phyloP scores from a whole-genome alignment of 2,888 invertebrate genomes.

The Mythimna impura region DNA sequence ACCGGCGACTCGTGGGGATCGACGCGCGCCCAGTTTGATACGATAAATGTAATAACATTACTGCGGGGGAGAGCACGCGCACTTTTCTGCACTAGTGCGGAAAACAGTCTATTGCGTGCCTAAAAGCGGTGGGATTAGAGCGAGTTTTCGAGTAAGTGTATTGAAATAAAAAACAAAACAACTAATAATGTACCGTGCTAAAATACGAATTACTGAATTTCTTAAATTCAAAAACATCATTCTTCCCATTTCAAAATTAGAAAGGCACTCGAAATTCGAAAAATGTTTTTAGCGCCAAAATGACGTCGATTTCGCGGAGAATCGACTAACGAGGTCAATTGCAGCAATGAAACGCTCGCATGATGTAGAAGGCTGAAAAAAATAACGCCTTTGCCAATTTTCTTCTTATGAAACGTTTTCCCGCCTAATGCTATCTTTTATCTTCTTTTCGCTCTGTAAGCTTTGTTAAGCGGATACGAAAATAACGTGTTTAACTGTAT shows the following conservation, averaged over 20 bases:
- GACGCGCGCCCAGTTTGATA: no score
- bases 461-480: slow-evolving; percentile 18
- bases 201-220: not conserved
- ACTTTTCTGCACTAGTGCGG: no score
- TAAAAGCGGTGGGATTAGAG: no score
- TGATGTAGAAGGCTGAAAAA: slow-evolving; percentile 51
- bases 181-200: not conserved
- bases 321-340: slow-evolving; percentile 57
- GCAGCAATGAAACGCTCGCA: slow-evolving; percentile 49
- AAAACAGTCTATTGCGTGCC: no score
- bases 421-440: slow-evolving; percentile 52
- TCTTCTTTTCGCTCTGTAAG: slow-evolving; percentile 38
- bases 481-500: slow-evolving; percentile 25
- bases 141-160: no score
- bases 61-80: no score
- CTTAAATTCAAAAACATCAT: not conserved
- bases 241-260: slow-evolving; percentile 24
- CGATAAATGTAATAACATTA: no score
- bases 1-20: no score
- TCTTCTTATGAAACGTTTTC: slow-evolving; percentile 43
- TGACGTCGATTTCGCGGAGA: slow-evolving; percentile 34
- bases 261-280: slow-evolving; percentile 34
- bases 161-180: not conserved
- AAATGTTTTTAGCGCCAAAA: slow-evolving; percentile 29
- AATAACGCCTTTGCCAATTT: slow-evolving; percentile 53